A percentile compares a stretch with the other conserved stretches of the same genome.
These are phyloP conservation scores for Pachliopta kotzebuea DNA, from an alignment of 2,888 invertebrate genomes.

Conservation along the genomic window DNA sequence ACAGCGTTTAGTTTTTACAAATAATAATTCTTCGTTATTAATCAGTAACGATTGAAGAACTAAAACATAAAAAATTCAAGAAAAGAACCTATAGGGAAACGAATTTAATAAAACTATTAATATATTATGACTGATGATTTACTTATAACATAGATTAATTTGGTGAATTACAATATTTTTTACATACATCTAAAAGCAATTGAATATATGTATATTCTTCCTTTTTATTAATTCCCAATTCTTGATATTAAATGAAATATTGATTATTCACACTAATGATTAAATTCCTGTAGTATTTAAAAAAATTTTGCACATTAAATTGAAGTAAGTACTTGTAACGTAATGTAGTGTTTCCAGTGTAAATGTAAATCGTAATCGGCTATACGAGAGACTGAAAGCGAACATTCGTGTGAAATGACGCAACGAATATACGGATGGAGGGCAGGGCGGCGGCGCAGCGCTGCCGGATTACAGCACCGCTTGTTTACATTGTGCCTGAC, in stretches of 20 bases:
- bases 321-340: not conserved
- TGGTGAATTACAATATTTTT: no score
- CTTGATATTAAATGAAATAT: not conserved
- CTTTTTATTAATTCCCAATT: no score
- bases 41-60: no score
- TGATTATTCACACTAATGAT: not conserved
- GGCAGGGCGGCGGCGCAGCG: constrained; percentile 35
- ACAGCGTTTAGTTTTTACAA: no score
- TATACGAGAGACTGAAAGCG: constrained; percentile 40
- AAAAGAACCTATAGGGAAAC: no score
- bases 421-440: constrained; percentile 42
- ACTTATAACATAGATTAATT: no score
- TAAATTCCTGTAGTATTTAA: not conserved
- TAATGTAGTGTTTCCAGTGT: constrained; percentile 13
- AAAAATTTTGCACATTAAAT: not conserved
- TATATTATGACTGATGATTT: no score
- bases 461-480: constrained; percentile 47
- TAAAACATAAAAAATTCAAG: no score
- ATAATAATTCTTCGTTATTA: no score
- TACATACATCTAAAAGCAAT: no score
- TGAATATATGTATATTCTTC: no score
- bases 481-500: constrained; percentile 78
- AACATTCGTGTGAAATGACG: constrained; percentile 44
- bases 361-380: constrained; percentile 40
- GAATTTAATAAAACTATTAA: no score